Conservation (phyloP, 2,797 vertebrate genomes). For the Anguilla marmorata region DNA sequence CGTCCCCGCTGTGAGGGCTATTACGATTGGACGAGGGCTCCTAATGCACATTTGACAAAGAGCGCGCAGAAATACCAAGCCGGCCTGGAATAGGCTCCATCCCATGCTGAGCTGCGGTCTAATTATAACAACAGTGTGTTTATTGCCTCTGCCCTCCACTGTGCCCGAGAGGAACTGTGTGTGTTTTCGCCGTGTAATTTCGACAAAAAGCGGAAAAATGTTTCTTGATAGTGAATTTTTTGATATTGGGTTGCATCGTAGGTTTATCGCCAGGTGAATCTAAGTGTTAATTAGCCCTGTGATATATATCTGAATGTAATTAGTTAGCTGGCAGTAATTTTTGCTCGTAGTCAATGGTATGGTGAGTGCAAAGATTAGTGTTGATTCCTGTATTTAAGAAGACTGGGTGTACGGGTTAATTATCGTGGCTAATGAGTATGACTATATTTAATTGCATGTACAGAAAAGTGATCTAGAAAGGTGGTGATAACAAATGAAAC, state of each 20-base stretch:
- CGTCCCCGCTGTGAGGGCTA: background rate
- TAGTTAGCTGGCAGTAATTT: constrained; percentile 8
- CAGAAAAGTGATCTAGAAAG: background rate
- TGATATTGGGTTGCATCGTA: background rate
- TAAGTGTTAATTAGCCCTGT: background rate
- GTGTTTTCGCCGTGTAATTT: background rate
- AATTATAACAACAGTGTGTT: background rate
- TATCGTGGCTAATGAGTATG: background rate
- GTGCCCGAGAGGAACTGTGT: background rate
- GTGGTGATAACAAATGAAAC: background rate
- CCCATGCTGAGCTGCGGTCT: background rate
- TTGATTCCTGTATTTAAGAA: constrained; percentile 19
- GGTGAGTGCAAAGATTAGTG: constrained; percentile 20
- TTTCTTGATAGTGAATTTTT: background rate
- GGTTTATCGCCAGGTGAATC: background rate
- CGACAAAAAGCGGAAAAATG: background rate
- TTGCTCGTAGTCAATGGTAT: background rate
- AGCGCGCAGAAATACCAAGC: background rate
- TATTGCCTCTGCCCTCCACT: background rate
- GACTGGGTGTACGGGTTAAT: constrained; percentile 22
- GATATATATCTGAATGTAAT: background rate
- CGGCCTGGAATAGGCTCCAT: background rate
- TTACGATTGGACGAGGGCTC: background rate
- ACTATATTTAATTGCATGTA: constrained; percentile 2
- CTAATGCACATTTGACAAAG: background rate